A percentile compares a stretch with the other conserved stretches of the same genome.
These are phyloP conservation scores for Carapus acus DNA, from an alignment of 2,797 vertebrate species.

Conservation along the genomic window DNA sequence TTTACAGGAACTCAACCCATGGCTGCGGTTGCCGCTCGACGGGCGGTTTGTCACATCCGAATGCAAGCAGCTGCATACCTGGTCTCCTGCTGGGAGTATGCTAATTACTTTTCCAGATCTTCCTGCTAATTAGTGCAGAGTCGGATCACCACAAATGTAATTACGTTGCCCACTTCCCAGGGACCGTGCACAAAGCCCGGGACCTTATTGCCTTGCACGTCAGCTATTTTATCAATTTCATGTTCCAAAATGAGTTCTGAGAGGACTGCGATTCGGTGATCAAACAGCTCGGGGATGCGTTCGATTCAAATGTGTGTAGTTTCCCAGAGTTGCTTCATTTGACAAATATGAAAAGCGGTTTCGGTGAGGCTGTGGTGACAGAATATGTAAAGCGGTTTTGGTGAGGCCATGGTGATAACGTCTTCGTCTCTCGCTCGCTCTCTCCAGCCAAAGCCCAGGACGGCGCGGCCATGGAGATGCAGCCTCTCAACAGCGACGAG, in stretches of 20 bases:
- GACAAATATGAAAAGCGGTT: background rate
- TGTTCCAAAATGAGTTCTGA: too few relatives aligned
- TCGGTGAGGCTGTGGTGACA: background rate
- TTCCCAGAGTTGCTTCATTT: background rate
- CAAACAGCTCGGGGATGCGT: background rate
- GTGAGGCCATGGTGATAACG: too few relatives aligned
- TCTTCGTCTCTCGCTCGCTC: background rate
- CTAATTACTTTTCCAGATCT: constrained; percentile 46
- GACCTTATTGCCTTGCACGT: constrained; percentile 7
- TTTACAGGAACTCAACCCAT: constrained; percentile 45
- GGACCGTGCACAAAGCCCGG: constrained; percentile 16
- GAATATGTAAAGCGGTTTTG: background rate
- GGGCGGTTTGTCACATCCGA: constrained; percentile 26
- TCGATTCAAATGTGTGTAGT: background rate
- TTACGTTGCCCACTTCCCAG: constrained; percentile 35
- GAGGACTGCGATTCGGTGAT: constrained; percentile 3
- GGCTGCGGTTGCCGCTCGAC: constrained; percentile 13
- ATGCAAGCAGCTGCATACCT: constrained; percentile 32
- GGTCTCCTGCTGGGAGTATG: constrained; percentile 36
- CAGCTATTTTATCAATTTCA: too few relatives aligned
- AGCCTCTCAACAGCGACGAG: constrained; percentile 94
- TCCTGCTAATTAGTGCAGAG: constrained; percentile 46
- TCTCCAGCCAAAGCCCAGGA: constrained; percentile 92
- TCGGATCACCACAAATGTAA: constrained; percentile 42
- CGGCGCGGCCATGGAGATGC: constrained; percentile 99